Conservation (phyloP, 2,888 invertebrate species). For the Lysandra coridon region DNA sequence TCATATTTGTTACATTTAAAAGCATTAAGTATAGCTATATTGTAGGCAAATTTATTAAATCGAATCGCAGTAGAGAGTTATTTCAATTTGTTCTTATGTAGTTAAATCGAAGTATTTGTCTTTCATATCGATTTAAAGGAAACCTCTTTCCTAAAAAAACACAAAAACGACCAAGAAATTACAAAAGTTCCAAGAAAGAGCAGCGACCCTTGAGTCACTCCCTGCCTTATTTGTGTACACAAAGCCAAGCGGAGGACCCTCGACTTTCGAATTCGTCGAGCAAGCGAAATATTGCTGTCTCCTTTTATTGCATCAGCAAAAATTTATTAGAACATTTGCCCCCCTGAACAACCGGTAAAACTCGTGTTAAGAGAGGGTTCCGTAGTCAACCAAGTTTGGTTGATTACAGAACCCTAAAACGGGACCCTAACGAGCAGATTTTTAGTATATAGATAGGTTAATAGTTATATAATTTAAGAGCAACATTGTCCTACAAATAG, state of each 20-base stretch:
- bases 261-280: not conserved
- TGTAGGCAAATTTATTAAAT: not conserved
- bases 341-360: not conserved
- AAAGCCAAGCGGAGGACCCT: constrained; percentile 7
- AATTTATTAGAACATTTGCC: not conserved
- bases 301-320: not conserved
- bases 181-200: constrained; percentile 14
- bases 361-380: no score
- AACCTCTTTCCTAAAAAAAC: not conserved
- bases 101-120: not conserved
- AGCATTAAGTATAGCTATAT: no score
- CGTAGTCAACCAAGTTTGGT: no score
- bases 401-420: no score
- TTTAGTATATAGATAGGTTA: no score
- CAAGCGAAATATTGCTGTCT: not conserved
- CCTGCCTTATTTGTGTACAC: constrained; percentile 14
- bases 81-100: not conserved
- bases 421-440: no score
- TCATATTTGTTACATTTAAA: no score
- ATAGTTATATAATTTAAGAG: no score
- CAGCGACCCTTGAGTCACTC: not conserved
- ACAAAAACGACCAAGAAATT: not conserved
- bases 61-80: not conserved
- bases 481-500: no score
- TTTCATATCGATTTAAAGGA: not conserved